These are phyloP conservation scores for Drosophila pseudoobscura DNA, from an alignment of 1,140 invertebrate species.

Conservation along the genomic window DNA sequence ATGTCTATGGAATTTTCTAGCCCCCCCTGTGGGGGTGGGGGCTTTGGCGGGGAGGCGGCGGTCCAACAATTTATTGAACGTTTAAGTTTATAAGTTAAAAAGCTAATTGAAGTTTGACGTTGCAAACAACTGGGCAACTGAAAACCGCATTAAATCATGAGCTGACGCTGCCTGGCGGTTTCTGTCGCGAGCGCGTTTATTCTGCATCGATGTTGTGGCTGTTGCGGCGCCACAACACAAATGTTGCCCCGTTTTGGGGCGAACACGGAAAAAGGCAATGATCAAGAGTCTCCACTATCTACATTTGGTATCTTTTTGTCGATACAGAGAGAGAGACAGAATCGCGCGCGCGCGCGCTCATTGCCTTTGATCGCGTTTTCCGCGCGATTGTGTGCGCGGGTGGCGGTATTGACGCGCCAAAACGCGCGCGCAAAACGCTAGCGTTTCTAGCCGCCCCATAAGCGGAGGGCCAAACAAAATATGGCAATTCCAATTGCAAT, in stretches of 20 bases:
- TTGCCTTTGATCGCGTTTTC: constrained; percentile 70
- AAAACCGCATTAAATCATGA: constrained; percentile 28
- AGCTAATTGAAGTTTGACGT: constrained; percentile 73
- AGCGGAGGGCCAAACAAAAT: too few species aligned
- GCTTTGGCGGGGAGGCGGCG: neutral
- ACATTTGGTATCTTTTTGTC: constrained; percentile 58
- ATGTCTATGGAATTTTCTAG: constrained; percentile 55
- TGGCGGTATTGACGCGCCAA: constrained; percentile 45
- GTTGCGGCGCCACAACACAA: constrained; percentile 41
- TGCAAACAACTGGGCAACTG: constrained; percentile 28
- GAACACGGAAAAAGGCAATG: constrained; percentile 73
- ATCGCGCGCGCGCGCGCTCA: constrained; percentile 20
- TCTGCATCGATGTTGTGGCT: constrained; percentile 6
- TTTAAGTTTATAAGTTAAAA: constrained; percentile 74
- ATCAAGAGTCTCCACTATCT: constrained; percentile 48
- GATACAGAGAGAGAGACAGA: constrained; percentile 4
- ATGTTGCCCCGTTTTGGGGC: constrained; percentile 56
- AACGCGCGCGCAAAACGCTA: constrained; percentile 23
- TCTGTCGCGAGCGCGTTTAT: constrained; percentile 32
- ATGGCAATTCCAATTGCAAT: constrained; percentile 15
- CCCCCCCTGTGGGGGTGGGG: constrained; percentile 10
- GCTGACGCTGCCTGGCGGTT: constrained; percentile 18
- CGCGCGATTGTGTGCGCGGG: constrained; percentile 50
- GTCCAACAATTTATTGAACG: constrained; percentile 65
- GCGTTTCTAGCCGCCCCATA: too few species aligned